Conservation (phyloP, 2,797 vertebrate genomes). For the Scomberomorus guttatus region DNA sequence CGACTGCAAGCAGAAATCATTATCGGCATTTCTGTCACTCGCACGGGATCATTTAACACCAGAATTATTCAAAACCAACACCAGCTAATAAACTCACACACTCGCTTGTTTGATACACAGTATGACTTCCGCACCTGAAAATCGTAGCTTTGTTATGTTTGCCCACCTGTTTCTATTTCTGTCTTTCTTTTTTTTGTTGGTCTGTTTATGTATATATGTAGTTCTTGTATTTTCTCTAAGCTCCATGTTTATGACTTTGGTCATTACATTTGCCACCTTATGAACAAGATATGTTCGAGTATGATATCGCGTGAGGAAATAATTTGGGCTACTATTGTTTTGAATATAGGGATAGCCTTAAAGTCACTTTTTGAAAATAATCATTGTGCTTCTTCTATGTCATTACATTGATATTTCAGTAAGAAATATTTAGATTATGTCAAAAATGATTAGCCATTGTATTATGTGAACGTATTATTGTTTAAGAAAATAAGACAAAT, state of each 20-base stretch:
- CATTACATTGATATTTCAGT: slow-evolving; percentile 61
- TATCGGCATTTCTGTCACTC: slow-evolving; percentile 20
- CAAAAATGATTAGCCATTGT: slow-evolving; percentile 73
- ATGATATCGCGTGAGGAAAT: slow-evolving; percentile 20
- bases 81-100: slow-evolving; percentile 77
- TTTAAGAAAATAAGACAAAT: slow-evolving; percentile 74
- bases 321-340: slow-evolving; percentile 49
- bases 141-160: slow-evolving; percentile 45
- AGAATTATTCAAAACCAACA: slow-evolving; percentile 70
- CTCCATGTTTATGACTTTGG: slow-evolving; percentile 38
- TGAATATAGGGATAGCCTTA: slow-evolving; percentile 59
- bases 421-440: slow-evolving; percentile 66
- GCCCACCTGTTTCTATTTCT: slow-evolving; percentile 37
- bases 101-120: slow-evolving; percentile 32
- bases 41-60: slow-evolving; percentile 21
- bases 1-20: slow-evolving; percentile 25
- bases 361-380: slow-evolving; percentile 49
- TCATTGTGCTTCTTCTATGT: slow-evolving; percentile 67
- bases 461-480: slow-evolving; percentile 75
- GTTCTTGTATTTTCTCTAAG: slow-evolving; percentile 50
- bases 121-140: slow-evolving; percentile 45
- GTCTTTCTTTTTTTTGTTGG: slow-evolving; percentile 12
- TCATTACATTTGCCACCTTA: slow-evolving; percentile 40
- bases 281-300: slow-evolving; percentile 33
- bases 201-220: slow-evolving; percentile 63